phyloP scores from a whole-genome alignment of 2,113 vertebrate genomes.

The Glaucidium brasilianum region DNA sequence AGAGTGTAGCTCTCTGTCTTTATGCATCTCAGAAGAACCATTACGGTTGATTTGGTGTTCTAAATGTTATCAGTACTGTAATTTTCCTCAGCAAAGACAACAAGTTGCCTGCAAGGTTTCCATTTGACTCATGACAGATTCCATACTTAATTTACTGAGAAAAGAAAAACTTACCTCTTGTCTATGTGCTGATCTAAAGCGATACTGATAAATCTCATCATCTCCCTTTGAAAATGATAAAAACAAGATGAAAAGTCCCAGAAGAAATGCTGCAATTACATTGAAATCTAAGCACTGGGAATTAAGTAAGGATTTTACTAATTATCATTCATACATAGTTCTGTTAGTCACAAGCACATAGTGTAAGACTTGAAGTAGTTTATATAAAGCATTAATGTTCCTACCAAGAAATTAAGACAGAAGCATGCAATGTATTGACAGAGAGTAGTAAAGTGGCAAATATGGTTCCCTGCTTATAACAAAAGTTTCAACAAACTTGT shows the following conservation, averaged over 20 bases:
- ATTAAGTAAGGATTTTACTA: not conserved
- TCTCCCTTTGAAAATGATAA: constrained; percentile 26
- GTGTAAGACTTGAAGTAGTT: not conserved
- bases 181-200: constrained; percentile 25
- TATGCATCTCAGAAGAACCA: not conserved
- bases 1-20: not conserved
- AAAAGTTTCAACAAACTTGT: not conserved
- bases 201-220: constrained; percentile 37
- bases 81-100: not conserved
- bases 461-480: not conserved
- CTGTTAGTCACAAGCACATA: not conserved
- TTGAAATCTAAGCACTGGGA: not conserved
- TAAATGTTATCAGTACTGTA: not conserved
- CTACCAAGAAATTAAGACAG: not conserved
- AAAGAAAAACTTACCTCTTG: constrained; percentile 45
- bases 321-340: not conserved
- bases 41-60: not conserved
- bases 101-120: not conserved
- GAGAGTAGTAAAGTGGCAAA: not conserved
- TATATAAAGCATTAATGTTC: not conserved
- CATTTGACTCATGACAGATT: not conserved
- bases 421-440: not conserved
- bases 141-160: not conserved
- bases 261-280: not conserved
- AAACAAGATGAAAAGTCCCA: not conserved